Evolutionary conservation across 2,888 invertebrate species (phyloP).

Genomic region (Orthosia gracilis): DNA sequence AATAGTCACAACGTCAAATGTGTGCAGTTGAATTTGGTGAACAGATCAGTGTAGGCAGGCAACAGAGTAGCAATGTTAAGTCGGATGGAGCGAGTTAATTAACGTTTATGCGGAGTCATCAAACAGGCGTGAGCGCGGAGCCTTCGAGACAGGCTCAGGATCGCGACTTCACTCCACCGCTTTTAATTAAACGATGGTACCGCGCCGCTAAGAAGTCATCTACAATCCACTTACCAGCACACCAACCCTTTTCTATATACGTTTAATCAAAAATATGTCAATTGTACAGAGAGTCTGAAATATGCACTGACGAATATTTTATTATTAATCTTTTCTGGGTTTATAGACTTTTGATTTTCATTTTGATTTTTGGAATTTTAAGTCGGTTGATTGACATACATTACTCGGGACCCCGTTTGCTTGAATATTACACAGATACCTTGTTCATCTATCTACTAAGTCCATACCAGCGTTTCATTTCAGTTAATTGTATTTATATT

Average conservation of each 20-base stretch:
- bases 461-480: neutral
- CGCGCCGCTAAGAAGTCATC: conserved; percentile 71
- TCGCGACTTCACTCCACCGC: conserved; percentile 73
- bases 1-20: conserved; percentile 38
- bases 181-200: conserved; percentile 80
- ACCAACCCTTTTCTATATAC: conserved; percentile 54
- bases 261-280: conserved; percentile 62
- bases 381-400: conserved; percentile 42
- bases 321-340: conserved; percentile 35
- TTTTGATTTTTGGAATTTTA: conserved; percentile 21
- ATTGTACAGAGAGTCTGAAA: conserved; percentile 27
- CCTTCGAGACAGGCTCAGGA: conserved; percentile 72
- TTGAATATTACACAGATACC: conserved; percentile 12
- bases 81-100: conserved; percentile 82
- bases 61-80: conserved; percentile 71
- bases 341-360: neutral
- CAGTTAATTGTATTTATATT: neutral
- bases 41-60: conserved; percentile 57
- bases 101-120: conserved; percentile 84
- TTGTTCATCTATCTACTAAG: neutral
- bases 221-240: conserved; percentile 67
- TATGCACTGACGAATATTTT: conserved; percentile 11
- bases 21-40: conserved; percentile 59
- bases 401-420: neutral
- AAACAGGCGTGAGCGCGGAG: conserved; percentile 75